Evolutionary conservation across 1,140 invertebrate genomes (phyloP), one percentile per base, ranked within the genome.

Genomic region (Cydia amplana): DNA sequence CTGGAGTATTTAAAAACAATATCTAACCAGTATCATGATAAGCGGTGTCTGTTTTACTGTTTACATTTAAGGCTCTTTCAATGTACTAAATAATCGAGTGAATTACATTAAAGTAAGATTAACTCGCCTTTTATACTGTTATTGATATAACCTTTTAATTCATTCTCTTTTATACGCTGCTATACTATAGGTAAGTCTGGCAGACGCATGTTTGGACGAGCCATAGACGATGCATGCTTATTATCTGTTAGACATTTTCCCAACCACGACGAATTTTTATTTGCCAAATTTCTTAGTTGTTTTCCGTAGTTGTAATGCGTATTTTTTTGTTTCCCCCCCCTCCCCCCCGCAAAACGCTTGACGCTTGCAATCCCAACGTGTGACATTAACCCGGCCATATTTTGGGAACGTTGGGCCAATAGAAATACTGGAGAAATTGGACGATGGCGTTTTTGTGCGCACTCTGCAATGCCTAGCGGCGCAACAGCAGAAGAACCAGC

Each of bases 391-490:
- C 85, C 84, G 85, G 83, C 74, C 32, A 79, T 72, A 80, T 74
- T n/a, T n/a, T n/a, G n/a, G 28, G 3, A 85, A 87, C 64, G 73
- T 85, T 85, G 85, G 83, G 81, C 80, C 76, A 65, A 81, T 85
- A 92, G 91, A 93, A 80, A 92, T 93, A 87, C 81, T 93, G 85
- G 90, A 93, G 83, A 93, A 93, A 78, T 83, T 93, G 94, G 95
- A 95, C 84, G 96, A 96, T 85, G 95, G 95, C 83, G 95, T 97
- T 94, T 97, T 96, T 94, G 96, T 96, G 81, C 94, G 96, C 87
- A 96, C 96, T 73, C 94, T 97, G 80, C 96, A 96, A 93, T 96
- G 95, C 85, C 94, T 96, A 92, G 95, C 95, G 83, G 96, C 96
- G 93, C 95, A 96, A 89, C 96, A 96, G 82, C 95, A 96, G 87